Evolutionary conservation across 2,797 vertebrate species (phyloP).

Genomic region (Ctenopoma kingsleyae): DNA sequence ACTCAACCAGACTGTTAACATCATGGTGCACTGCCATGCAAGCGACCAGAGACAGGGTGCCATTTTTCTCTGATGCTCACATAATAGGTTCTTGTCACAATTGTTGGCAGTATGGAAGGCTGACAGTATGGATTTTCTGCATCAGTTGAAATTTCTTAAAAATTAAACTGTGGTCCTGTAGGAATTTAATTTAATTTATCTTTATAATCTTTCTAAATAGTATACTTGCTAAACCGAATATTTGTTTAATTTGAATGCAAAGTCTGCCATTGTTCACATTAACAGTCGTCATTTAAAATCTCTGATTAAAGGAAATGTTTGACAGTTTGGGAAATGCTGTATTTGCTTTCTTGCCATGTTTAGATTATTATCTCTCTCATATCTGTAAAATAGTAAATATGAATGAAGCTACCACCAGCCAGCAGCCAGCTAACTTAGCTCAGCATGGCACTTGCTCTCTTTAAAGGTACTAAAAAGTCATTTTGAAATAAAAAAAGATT

Average conservation of each 20-base stretch:
- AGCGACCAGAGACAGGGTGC: neutral
- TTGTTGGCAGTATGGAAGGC: constrained; percentile 1
- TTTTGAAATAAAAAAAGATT: neutral
- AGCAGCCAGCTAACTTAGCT: neutral
- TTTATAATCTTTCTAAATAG: too few relatives aligned
- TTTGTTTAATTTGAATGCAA: too few relatives aligned
- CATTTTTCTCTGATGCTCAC: neutral
- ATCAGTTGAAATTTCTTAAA: constrained; percentile 3
- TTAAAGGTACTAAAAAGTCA: neutral
- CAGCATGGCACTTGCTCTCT: neutral
- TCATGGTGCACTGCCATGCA: neutral
- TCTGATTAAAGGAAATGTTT: too few relatives aligned
- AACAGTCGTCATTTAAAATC: too few relatives aligned
- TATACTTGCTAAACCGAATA: too few relatives aligned
- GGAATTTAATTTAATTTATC: neutral
- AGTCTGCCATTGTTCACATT: too few relatives aligned
- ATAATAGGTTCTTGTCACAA: constrained; percentile 21
- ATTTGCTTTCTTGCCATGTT: neutral
- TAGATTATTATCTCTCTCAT: constrained; percentile 17
- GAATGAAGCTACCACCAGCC: constrained; percentile 15
- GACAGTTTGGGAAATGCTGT: too few relatives aligned
- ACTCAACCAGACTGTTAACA: neutral
- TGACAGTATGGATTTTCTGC: too few relatives aligned
- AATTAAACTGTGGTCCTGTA: neutral
- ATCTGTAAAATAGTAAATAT: neutral